Percentiles rank a stretch among this genome's conserved stretches.
phyloP scores from a whole-genome alignment of 2,113 vertebrate species.

The Peromyscus californicus region DNA sequence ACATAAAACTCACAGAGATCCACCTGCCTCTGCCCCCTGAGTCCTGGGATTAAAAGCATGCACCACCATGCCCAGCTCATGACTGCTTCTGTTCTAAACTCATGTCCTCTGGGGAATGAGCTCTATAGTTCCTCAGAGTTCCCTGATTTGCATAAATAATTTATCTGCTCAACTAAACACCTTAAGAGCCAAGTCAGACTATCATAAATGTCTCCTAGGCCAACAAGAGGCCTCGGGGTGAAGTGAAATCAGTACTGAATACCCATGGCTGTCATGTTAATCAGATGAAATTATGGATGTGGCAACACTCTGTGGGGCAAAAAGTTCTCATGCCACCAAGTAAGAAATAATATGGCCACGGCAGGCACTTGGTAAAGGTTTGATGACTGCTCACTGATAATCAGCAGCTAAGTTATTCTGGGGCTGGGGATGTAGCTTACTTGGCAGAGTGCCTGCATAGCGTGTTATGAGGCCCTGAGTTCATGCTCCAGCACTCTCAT shows the following conservation, averaged over 20 bases:
- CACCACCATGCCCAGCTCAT: background rate
- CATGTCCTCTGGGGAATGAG: background rate
- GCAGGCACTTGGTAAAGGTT: constrained; percentile 6
- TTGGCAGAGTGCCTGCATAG: background rate
- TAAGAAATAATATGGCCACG: background rate
- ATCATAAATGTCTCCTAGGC: background rate
- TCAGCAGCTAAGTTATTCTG: constrained; percentile 3
- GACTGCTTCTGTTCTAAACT: constrained; percentile 30
- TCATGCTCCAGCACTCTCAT: background rate
- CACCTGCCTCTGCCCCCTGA: background rate
- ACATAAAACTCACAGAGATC: background rate
- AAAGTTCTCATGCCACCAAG: background rate
- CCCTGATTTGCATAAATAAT: constrained; percentile 5
- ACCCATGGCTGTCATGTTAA: background rate
- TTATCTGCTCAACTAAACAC: constrained; percentile 36
- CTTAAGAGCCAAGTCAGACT: background rate
- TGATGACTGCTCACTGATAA: background rate
- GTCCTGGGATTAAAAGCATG: background rate
- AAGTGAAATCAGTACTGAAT: background rate
- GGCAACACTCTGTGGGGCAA: background rate
- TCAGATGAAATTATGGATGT: background rate
- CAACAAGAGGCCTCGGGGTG: background rate
- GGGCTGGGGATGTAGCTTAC: background rate
- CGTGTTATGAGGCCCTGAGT: background rate
- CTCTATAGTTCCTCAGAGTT: constrained; percentile 8